Evolutionary conservation across 2,797 vertebrate species (phyloP), one percentile per base, ranked within the genome.

Genomic region (Epinephelus coioides): DNA sequence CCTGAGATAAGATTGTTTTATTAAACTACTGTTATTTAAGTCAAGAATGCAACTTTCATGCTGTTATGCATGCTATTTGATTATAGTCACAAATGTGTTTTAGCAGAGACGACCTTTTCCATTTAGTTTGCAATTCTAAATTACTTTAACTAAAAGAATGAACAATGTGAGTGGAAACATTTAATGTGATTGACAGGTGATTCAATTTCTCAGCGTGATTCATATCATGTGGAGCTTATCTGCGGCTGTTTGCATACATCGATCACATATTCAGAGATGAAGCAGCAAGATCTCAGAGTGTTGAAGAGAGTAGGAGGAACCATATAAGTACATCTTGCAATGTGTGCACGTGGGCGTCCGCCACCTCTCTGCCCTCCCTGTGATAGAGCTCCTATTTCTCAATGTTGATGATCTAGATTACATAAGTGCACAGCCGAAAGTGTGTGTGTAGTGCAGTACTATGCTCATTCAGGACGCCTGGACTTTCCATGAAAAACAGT

Each of bases 321-420:
- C 82, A 47, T 76, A 86, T 74, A 90, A 92, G 85, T 84, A 76
- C 86, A 91, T 93, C 86, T 91, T 90, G 68, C 74, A 83, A 19
- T 19, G 66, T 68, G 73, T 68, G 47, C 14, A 46, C n/a, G 95
- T 93, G 91, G 94, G 95, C 34, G 80, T 66, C 74, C 67, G 65
- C 71, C 60, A 73, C 88, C 86, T 92, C 87, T 82, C 80, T 74
- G 73, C 70, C 82, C 84, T 84, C 76, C 69, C 84, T 69, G 84
- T 78, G 86, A 88, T 83, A 80, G 76, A 79, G 84, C 81, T 91
- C 71, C 67, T 76, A 61, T 92, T 90, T 86, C 84, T 89, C 72
- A 71, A 62, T 73, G 77, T 69, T 73, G 84, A 84, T 84, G 76
- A 82, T 87, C 73, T 46, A 70, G 15, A 78, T 95, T 94, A 88